Evolutionary conservation across 2,888 invertebrate genomes (phyloP), one percentile per base, ranked within the genome.

Genomic region (Herminia tarsipennalis): DNA sequence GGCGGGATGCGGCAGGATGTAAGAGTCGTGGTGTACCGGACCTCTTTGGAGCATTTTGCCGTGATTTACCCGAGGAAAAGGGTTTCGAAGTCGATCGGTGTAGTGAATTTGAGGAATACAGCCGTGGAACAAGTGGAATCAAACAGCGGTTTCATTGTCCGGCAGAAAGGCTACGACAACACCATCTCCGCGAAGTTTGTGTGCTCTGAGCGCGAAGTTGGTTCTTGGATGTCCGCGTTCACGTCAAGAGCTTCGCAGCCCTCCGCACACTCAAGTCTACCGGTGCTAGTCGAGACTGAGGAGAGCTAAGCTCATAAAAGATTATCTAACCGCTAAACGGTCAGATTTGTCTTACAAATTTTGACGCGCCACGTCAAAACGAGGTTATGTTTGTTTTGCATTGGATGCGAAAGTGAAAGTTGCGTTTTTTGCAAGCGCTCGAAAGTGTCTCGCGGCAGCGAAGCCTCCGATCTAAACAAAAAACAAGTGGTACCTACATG

Each of bases 1-100:
- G 92, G 91, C 48, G 93, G 93, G 60, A 88, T 92, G 66, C 86
- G 93, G 10, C 94, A 93, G 75, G 90, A 92, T 53, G 93, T 94
- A 3, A 89, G 94, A 65, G 94, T 94, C 54, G 93, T 93, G 63
- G 94, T 94, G 14, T 94, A 94, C 74, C 87, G 92, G 50, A 94
- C 94, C 3, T 92, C 93, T 30, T 78, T 93, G 69, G 94, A 94
- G 70, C 94, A 94, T 66, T 94, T 94, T 66, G 94, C 93, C 1
- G 94, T 94, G 4, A 92, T 94, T 18, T 94, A 93, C 58, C 94
- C 94, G 4, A 92, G 93, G 75, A 94, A 94, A 79, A 92, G 94
- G 66, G 85, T 94, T 6, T 92, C 93, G 53, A 92, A 93, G 56
- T 92, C 94, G 0, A 80, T 93, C 22, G 93, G 94, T 0, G 94